Evolutionary conservation across 2,113 vertebrate species (phyloP).

Genomic region (Apteryx owenii): DNA sequence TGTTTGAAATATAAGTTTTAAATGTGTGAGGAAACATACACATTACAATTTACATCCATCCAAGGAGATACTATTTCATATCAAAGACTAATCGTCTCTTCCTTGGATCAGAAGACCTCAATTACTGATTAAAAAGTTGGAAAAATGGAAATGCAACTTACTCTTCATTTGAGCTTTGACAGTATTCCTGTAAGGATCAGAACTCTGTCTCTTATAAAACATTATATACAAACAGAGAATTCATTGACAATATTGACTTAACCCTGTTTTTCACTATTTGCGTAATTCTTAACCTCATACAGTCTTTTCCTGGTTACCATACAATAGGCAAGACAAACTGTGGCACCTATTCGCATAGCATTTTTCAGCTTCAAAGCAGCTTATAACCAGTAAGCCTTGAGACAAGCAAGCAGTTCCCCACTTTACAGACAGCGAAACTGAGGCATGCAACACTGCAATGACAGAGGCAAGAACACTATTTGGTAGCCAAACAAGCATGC

Average conservation of each 20-base stretch:
- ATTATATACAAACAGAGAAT: neutral
- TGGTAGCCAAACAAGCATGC: neutral
- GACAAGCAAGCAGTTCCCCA: conserved; percentile 17
- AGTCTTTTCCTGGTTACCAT: neutral
- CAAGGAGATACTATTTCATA: neutral
- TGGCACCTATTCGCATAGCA: neutral
- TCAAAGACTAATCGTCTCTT: neutral
- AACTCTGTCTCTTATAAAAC: neutral
- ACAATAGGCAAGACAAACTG: neutral
- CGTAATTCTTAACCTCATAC: neutral
- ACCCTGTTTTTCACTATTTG: neutral
- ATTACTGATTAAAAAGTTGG: neutral
- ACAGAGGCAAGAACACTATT: neutral
- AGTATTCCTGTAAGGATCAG: neutral
- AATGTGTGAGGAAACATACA: neutral
- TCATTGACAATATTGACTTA: neutral
- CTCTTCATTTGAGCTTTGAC: conserved; percentile 5
- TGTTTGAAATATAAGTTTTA: neutral
- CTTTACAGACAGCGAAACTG: neutral
- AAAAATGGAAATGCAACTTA: neutral
- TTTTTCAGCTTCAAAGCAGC: conserved; percentile 38
- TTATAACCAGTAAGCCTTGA: neutral
- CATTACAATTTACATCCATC: neutral
- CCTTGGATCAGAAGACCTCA: neutral
- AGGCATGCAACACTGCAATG: neutral